Percentiles rank a stretch among this genome's conserved stretches.
Conservation (phyloP, 1,140 invertebrate genomes). For the Saccostrea glomerata region DNA sequence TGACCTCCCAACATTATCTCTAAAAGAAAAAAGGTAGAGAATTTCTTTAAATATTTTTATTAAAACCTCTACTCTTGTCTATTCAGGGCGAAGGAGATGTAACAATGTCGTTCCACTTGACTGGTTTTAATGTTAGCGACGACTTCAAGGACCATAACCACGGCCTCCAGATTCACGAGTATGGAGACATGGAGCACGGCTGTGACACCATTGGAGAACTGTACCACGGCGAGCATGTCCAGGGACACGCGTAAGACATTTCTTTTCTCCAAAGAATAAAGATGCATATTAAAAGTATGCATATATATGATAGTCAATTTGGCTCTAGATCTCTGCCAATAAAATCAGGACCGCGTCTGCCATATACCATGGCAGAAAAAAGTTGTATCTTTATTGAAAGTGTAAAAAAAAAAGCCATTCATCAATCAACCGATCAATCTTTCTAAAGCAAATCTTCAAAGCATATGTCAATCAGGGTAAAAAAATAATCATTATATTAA, state of each 20-base stretch:
- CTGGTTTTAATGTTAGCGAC: conserved; percentile 23
- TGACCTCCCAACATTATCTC: too few relatives aligned
- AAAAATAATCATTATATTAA: not conserved
- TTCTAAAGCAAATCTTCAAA: too few relatives aligned
- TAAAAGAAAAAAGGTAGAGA: too few relatives aligned
- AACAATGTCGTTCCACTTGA: not conserved
- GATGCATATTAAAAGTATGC: not conserved
- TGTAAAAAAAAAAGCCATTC: not conserved
- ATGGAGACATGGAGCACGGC: conserved; percentile 19
- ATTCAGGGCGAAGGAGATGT: not conserved
- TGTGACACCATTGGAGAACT: conserved; percentile 14
- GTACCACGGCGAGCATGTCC: not conserved
- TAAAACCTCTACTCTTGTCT: too few relatives aligned
- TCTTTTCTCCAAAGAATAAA: not conserved
- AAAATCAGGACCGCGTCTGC: too few relatives aligned
- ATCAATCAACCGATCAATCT: too few relatives aligned
- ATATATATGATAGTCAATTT: too few relatives aligned
- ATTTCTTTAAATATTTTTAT: too few relatives aligned
- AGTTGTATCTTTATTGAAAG: not conserved
- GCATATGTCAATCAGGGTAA: not conserved
- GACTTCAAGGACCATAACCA: not conserved
- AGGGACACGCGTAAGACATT: not conserved
- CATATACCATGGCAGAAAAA: too few relatives aligned
- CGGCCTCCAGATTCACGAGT: conserved; percentile 35
- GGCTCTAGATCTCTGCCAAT: too few relatives aligned